Percentiles rank a stretch among this genome's conserved stretches.
Conservation (phyloP, 2,888 invertebrate genomes). For the Lutraria lutraria region DNA sequence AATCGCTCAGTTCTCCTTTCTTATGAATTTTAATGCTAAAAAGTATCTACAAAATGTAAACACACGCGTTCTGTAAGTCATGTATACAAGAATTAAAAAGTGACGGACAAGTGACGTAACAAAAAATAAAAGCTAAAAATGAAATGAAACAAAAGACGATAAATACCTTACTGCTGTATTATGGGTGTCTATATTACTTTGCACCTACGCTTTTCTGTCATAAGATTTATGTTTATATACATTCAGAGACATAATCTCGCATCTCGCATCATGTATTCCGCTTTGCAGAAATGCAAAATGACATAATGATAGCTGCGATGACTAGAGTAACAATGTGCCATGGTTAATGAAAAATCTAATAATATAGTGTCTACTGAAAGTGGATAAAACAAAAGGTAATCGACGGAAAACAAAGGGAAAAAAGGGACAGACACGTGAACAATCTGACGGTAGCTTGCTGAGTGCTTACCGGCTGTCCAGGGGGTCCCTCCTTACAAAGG, state of each 20-base stretch:
- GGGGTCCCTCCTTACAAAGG: constrained; percentile 64
- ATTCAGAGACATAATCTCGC: background rate
- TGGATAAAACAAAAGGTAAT: background rate
- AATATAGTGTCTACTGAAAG: no score
- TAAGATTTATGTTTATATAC: background rate
- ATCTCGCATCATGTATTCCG: background rate
- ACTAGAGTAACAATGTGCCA: background rate
- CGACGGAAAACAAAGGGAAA: background rate
- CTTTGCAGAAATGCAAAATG: background rate
- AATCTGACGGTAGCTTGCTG: constrained; percentile 18
- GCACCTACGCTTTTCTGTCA: background rate
- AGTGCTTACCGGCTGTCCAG: constrained; percentile 72
- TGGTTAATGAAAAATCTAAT: no score
- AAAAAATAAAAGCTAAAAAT: no score
- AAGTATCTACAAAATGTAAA: no score
- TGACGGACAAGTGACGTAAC: no score
- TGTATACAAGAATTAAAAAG: no score
- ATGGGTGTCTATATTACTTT: constrained; percentile 6
- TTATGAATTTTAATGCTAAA: no score
- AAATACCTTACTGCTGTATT: background rate
- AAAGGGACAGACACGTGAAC: constrained; percentile 8
- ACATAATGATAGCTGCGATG: background rate
- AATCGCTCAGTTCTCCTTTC: no score
- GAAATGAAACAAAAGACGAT: no score
- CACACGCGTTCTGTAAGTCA: no score